phyloP scores from a whole-genome alignment of 2,888 invertebrate species.

The Silvanus unidentatus region DNA sequence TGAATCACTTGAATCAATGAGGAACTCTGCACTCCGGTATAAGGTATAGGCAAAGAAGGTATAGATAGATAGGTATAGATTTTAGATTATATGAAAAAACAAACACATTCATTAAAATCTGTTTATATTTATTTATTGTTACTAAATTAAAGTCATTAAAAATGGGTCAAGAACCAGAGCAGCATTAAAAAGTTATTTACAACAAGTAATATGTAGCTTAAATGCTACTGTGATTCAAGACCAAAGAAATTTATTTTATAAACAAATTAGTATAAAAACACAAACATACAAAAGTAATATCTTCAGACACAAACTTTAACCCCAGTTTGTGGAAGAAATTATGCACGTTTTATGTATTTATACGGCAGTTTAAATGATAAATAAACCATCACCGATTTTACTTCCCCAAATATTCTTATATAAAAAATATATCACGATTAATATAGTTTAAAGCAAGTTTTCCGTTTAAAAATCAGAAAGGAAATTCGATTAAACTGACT shows the following conservation, averaged over 20 bases:
- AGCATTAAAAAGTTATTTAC: constrained; percentile 34
- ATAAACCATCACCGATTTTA: constrained; percentile 20
- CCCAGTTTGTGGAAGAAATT: constrained; percentile 20
- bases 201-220: constrained; percentile 19
- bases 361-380: constrained; percentile 2
- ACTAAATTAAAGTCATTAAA: no score
- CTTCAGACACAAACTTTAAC: constrained; percentile 15
- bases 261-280: background rate
- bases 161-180: constrained; percentile 36
- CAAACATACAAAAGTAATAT: background rate
- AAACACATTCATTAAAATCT: no score
- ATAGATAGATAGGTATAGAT: no score
- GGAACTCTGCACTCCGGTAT: no score
- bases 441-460: constrained; percentile 11
- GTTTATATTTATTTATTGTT: no score
- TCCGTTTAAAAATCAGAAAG: background rate
- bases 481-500: background rate
- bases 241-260: constrained; percentile 21
- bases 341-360: constrained; percentile 7
- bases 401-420: background rate
- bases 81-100: no score
- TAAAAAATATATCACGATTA: background rate
- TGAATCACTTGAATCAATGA: no score
- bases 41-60: no score
- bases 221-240: constrained; percentile 45